Evolutionary conservation across 2,113 vertebrate genomes (phyloP).

Genomic region (Nansenia antarctica): DNA sequence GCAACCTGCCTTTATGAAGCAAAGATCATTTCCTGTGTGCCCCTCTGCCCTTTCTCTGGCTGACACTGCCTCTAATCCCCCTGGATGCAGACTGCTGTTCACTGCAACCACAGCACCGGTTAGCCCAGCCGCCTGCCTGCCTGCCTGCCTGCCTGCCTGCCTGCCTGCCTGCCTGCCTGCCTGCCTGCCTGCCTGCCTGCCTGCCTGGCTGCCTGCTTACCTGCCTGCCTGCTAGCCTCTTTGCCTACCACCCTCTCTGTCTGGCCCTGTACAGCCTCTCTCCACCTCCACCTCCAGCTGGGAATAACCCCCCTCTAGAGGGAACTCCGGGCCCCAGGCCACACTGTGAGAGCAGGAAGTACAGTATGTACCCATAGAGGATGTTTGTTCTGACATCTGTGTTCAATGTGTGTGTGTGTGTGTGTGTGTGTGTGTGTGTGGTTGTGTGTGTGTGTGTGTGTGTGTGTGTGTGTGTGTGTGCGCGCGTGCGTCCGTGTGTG

Average conservation of each 20-base stretch:
- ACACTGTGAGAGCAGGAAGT: not conserved
- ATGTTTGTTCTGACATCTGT: not conserved
- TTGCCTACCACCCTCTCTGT: not conserved
- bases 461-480: not conserved
- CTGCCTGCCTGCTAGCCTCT: not conserved
- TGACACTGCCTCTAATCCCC: constrained; percentile 67
- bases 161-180: constrained; percentile 5
- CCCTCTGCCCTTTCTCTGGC: constrained; percentile 64
- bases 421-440: not conserved
- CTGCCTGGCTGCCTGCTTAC: not conserved
- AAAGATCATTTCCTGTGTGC: constrained; percentile 69
- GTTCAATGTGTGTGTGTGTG: not conserved
- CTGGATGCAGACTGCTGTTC: constrained; percentile 26
- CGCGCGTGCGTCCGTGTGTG: not conserved
- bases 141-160: not conserved
- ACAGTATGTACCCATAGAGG: not conserved
- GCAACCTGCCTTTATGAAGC: constrained; percentile 60
- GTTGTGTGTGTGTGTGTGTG: no score
- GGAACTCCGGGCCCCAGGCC: not conserved
- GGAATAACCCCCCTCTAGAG: not conserved
- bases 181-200: constrained; percentile 17
- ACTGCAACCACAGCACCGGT: not conserved
- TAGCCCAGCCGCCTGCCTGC: not conserved
- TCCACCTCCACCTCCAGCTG: not conserved
- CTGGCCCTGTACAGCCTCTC: no score